Conservation (phyloP, 37 sponge, comb jelly and placozoan genomes). For the Cliona cf. orientalis region DNA sequence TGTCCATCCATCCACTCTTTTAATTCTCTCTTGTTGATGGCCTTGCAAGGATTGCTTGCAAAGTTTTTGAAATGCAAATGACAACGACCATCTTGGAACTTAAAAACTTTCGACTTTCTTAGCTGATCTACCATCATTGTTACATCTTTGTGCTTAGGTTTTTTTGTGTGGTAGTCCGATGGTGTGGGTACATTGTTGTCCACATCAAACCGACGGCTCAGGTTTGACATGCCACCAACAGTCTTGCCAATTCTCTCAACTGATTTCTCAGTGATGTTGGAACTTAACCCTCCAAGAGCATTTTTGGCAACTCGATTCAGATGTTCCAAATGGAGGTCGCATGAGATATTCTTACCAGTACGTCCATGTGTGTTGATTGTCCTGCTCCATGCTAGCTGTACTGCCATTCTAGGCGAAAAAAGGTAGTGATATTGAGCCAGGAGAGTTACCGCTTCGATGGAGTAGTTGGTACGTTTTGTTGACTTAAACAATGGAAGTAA, state of each 20-base stretch:
- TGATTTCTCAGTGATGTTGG: conserved; percentile 7
- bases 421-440: background rate
- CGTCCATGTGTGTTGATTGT: conserved; percentile 1
- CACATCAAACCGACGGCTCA: background rate
- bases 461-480: background rate
- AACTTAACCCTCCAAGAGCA: background rate
- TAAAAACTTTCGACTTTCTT: background rate
- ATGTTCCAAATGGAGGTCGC: conserved; percentile 23
- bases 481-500: conserved; percentile 8
- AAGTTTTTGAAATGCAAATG: background rate
- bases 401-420: background rate
- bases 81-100: background rate
- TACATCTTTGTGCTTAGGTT: background rate
- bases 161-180: background rate
- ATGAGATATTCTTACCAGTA: conserved; percentile 10
- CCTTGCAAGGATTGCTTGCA: background rate
- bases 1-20: background rate
- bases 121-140: background rate
- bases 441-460: conserved; percentile 4
- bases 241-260: conserved; percentile 21
- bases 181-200: background rate
- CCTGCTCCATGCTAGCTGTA: conserved; percentile 11
- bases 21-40: background rate
- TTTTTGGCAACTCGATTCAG: background rate
- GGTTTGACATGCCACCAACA: background rate